Conservation (phyloP, 2,888 invertebrate genomes). For the Pasiphila rectangulata region DNA sequence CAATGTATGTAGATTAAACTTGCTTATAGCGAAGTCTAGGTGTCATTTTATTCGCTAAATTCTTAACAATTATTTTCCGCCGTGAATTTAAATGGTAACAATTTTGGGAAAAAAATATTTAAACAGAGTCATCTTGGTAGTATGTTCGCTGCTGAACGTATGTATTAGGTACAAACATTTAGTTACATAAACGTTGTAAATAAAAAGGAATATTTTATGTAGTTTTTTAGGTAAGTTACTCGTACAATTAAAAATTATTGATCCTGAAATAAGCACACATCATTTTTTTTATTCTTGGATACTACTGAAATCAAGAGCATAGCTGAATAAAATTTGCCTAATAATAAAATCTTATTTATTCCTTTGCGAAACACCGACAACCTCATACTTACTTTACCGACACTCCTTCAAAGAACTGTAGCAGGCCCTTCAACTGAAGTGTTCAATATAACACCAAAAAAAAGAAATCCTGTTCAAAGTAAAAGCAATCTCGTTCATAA, state of each 20-base stretch:
- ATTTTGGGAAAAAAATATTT: too few relatives aligned
- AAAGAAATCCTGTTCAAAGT: constrained; percentile 19
- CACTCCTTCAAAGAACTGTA: constrained; percentile 8
- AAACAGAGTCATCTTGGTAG: too few relatives aligned
- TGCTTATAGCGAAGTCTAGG: not conserved
- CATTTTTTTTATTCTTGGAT: too few relatives aligned
- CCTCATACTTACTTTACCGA: not conserved
- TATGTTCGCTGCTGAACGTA: too few relatives aligned
- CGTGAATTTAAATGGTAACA: not conserved
- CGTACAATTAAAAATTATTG: too few relatives aligned
- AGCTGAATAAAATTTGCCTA: not conserved
- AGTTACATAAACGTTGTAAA: too few relatives aligned
- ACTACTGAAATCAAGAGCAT: not conserved
- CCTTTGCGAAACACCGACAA: not conserved
- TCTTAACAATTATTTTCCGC: not conserved
- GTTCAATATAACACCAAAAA: constrained; percentile 38
- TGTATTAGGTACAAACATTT: too few relatives aligned
- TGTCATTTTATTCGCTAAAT: too few relatives aligned
- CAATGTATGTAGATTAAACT: constrained; percentile 4
- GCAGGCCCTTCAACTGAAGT: constrained; percentile 25
- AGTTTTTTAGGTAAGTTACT: too few relatives aligned
- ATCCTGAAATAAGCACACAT: too few relatives aligned
- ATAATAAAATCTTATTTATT: not conserved
- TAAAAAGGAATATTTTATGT: too few relatives aligned
- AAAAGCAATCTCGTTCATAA: constrained; percentile 22